Percentiles rank a stretch among this genome's conserved stretches.
phyloP scores from a whole-genome alignment of 2,797 vertebrate genomes.

The Salarias fasciatus region DNA sequence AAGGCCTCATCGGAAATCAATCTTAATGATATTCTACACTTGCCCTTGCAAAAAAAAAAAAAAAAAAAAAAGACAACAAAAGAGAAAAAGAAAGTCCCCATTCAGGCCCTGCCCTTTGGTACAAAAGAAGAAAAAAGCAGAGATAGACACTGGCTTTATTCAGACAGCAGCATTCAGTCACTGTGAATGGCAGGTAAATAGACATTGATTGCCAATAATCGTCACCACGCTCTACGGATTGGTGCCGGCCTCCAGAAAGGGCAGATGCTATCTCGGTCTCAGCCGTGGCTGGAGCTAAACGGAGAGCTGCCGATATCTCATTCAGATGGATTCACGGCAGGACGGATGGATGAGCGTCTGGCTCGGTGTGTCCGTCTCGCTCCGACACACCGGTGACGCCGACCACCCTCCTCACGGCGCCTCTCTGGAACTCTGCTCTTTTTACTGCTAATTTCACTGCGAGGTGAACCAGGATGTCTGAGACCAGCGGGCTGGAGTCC shows the following conservation, averaged over 20 bases:
- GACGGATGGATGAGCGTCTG: conserved; percentile 43
- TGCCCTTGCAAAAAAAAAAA: too few relatives aligned
- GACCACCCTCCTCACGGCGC: background rate
- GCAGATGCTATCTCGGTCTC: conserved; percentile 69
- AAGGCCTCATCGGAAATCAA: too few relatives aligned
- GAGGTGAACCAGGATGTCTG: too few relatives aligned
- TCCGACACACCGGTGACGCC: too few relatives aligned
- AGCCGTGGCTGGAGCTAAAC: conserved; percentile 55
- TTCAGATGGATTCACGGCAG: conserved; percentile 28
- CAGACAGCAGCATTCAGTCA: conserved; percentile 60
- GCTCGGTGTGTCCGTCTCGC: conserved; percentile 12
- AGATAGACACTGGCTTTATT: conserved; percentile 40
- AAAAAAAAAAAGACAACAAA: too few relatives aligned
- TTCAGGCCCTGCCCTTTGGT: conserved; percentile 27
- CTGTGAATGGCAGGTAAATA: conserved; percentile 72
- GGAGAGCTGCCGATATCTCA: conserved; percentile 60
- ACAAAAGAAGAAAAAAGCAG: conserved; percentile 11
- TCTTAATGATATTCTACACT: too few relatives aligned
- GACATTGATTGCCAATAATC: conserved; percentile 76
- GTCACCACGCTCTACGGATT: conserved; percentile 66
- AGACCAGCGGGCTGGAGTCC: too few relatives aligned
- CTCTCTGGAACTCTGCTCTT: too few relatives aligned
- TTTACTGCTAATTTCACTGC: too few relatives aligned
- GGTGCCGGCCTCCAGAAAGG: conserved; percentile 60
- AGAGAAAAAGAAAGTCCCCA: background rate